Percentiles rank a stretch among this genome's conserved stretches.
Evolutionary conservation across 2,113 vertebrate species (phyloP).

Genomic region (Larimichthys crocea): DNA sequence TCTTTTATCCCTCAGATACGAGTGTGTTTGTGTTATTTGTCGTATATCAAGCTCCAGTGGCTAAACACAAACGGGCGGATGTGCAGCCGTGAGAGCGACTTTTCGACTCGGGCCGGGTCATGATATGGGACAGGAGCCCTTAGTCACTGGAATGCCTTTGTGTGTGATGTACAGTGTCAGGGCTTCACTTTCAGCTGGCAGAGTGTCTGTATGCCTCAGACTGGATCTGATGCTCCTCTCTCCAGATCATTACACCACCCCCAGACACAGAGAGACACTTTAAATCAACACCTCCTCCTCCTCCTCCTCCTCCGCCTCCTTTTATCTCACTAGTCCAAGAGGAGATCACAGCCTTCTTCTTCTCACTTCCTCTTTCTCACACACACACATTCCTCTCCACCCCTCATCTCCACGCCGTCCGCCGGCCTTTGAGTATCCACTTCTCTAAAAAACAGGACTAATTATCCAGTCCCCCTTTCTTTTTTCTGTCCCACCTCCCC

Average conservation of each 20-base stretch:
- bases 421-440: slow-evolving; percentile 24
- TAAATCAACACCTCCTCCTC: slow-evolving; percentile 61
- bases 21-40: background rate
- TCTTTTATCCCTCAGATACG: background rate
- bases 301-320: slow-evolving; percentile 30
- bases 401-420: background rate
- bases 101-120: slow-evolving; percentile 31
- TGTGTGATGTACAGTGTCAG: slow-evolving; percentile 53
- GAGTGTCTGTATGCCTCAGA: slow-evolving; percentile 44
- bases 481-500: background rate
- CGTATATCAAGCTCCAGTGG: background rate
- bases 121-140: slow-evolving; percentile 56
- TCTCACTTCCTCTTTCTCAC: slow-evolving; percentile 38
- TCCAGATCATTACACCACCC: slow-evolving; percentile 69
- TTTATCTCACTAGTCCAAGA: slow-evolving; percentile 47
- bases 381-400: background rate
- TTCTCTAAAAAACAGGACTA: slow-evolving; percentile 38
- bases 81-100: slow-evolving; percentile 40
- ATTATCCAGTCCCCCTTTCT: slow-evolving; percentile 43
- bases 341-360: slow-evolving; percentile 23
- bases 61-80: background rate
- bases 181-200: slow-evolving; percentile 45
- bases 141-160: slow-evolving; percentile 35
- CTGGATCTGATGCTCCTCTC: slow-evolving; percentile 60
- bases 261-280: slow-evolving; percentile 63